Base-by-base conservation (phyloP, 2,888 invertebrate species). In the Tipula confusa region DNA sequence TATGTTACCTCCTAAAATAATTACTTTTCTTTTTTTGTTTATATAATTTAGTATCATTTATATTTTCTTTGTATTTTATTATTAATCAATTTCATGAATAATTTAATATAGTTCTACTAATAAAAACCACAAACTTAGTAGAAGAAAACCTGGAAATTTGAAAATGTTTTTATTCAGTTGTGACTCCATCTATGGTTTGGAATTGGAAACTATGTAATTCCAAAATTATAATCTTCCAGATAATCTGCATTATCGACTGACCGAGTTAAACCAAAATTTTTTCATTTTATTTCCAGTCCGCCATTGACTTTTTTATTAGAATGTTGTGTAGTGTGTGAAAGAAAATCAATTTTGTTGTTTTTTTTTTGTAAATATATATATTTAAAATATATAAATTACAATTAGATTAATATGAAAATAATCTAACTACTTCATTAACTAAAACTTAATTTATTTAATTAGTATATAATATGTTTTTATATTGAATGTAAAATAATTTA, bases 261-360 rank as follows among this genome's bases (percentile, higher is more conserved):
- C 64, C 9, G 24, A 64, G 64, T 64, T 64, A 24, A 64, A 64
- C 64, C 18, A 64, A 64, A 24, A 9, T 7, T 9, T 64, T 64
- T 64, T 64, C 6, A 80, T 80, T 80, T 29, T 29, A 80, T 80
- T 80, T 80, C 31, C 80, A 80, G 80, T 80, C 80, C 80, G 80
- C 80, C 80, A 80, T 80, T 80, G 31, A 29, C 80, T 29, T 80
- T 80, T 80, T 80, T 80, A 31, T 80, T 80, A n/a, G 80, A 80
- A 80, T 80, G 80, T 80, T 29, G 80, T 80, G 80, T 80, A 80
- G 29, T n/a, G 80, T 80, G 64, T 64, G 64, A 24, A 64, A 24
- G 64, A 24, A 43, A 64, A 9, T 3, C 9, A 24, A 24, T 64
- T 24, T 64, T 24, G 43, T 43, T 64, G 64, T 64, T 64, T 18